These are phyloP conservation scores for Gambelia wislizenii DNA, from an alignment of 2,797 vertebrate species.

Conservation along the genomic window DNA sequence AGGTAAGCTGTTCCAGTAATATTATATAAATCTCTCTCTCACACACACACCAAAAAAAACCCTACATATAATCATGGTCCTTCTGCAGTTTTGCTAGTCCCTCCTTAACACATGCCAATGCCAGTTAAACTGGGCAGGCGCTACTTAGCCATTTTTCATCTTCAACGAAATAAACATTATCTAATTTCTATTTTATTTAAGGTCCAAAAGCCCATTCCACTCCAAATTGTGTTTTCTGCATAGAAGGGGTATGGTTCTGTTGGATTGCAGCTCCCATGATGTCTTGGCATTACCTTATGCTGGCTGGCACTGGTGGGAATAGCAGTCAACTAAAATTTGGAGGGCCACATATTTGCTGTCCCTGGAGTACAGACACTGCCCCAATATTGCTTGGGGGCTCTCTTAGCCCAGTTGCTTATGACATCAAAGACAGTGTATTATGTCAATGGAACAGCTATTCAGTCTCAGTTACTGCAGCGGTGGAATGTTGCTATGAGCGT, in stretches of 20 bases:
- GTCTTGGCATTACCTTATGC: background rate
- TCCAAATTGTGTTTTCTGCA: background rate
- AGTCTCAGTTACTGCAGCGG: background rate
- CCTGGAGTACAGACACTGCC: background rate
- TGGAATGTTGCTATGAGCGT: background rate
- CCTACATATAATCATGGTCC: background rate
- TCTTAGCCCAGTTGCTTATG: background rate
- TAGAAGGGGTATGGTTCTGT: background rate
- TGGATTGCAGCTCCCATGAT: background rate
- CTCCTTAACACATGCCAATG: background rate
- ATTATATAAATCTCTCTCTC: background rate
- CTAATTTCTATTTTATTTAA: background rate
- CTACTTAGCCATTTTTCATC: background rate
- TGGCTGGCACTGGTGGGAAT: background rate
- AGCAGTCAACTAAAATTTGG: background rate
- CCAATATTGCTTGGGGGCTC: background rate
- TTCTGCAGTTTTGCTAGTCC: background rate
- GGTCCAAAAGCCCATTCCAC: background rate
- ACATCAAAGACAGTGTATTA: background rate
- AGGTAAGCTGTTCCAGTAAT: constrained; percentile 22
- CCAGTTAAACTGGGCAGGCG: background rate
- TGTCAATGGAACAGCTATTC: background rate
- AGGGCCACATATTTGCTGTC: background rate
- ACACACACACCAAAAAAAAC: background rate
- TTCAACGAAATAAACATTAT: background rate